phyloP scores from a whole-genome alignment of 1,140 invertebrate species.

The Sycophila sp. region DNA sequence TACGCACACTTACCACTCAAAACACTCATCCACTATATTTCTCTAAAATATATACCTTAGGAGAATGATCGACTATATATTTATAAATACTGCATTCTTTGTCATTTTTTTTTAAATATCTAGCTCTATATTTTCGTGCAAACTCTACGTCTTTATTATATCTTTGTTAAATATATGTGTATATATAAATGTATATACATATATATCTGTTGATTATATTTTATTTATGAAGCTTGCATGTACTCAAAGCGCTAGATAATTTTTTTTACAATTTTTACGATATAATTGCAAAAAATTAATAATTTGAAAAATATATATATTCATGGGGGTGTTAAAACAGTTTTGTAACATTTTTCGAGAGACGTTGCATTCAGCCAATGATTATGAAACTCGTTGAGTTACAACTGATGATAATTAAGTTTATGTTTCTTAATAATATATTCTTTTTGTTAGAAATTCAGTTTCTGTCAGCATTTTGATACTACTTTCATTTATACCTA shows the following conservation, averaged over 20 bases:
- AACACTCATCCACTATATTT: neutral
- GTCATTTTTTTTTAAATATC: neutral
- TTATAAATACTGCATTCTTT: constrained; percentile 27
- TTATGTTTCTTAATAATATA: neutral
- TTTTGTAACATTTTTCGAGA: constrained; percentile 19
- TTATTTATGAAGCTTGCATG: constrained; percentile 36
- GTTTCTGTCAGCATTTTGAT: neutral
- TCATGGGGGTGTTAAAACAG: neutral
- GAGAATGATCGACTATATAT: constrained; percentile 21
- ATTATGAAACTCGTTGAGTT: constrained; percentile 12
- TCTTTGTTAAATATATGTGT: constrained; percentile 8
- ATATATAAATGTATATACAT: neutral
- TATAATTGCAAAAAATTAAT: neutral
- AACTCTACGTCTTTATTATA: constrained; percentile 1
- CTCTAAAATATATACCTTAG: neutral
- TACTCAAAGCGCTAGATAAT: neutral
- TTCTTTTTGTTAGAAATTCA: neutral
- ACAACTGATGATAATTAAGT: neutral
- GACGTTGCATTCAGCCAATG: constrained; percentile 6
- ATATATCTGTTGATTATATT: neutral
- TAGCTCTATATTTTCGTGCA: constrained; percentile 21
- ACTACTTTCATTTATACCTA: neutral
- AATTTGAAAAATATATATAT: neutral
- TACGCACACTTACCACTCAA: constrained; percentile 20
- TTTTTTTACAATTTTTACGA: neutral